Conservation (phyloP, 2,113 vertebrate species). For the Raja brachyura region DNA sequence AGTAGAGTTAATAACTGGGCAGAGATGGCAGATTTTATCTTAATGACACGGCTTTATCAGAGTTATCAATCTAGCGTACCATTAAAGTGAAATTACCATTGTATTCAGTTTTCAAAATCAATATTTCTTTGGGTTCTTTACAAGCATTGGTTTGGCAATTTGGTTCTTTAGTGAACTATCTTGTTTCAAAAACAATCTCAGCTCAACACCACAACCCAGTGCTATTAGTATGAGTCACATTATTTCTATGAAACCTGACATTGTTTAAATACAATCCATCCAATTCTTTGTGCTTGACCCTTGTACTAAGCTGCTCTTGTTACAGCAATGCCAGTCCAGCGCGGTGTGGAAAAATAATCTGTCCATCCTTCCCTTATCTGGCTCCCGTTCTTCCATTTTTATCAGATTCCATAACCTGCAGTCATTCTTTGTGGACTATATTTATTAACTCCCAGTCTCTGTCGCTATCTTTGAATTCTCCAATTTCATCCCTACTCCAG, state of each 20-base stretch:
- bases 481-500: no score
- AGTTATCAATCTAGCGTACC: not conserved
- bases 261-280: not conserved
- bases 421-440: no score
- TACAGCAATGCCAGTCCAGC: not conserved
- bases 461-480: no score
- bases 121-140: not conserved
- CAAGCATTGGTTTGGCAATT: not conserved
- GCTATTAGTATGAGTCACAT: not conserved
- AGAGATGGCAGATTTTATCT: not conserved
- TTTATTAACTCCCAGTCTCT: no score
- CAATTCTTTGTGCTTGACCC: not conserved
- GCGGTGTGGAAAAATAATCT: not conserved
- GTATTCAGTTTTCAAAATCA: not conserved
- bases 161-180: not conserved
- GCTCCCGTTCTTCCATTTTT: no score
- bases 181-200: not conserved
- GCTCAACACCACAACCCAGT: not conserved
- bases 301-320: not conserved
- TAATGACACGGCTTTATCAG: not conserved
- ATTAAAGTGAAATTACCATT: not conserved
- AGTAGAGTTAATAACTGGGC: not conserved
- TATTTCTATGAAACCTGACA: not conserved
- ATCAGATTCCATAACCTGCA: no score
- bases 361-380: no score